Evolutionary conservation across 2,888 invertebrate genomes (phyloP).

Genomic region (Escarpia spicata): DNA sequence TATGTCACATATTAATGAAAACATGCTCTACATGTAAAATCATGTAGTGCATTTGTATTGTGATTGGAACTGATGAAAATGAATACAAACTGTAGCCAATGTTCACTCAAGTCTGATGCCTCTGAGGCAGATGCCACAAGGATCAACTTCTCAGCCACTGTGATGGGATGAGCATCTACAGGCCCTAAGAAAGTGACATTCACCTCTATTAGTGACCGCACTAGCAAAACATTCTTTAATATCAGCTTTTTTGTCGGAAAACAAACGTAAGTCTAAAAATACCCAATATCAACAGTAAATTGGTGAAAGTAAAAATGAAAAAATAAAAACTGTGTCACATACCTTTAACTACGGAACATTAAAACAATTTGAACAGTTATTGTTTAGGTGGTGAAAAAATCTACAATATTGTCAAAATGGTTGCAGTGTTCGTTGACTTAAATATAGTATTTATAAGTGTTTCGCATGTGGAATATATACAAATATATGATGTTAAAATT

Average conservation of each 20-base stretch:
- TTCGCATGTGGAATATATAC: background rate
- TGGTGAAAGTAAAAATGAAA: too few relatives aligned
- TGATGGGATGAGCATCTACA: background rate
- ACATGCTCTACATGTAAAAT: too few relatives aligned
- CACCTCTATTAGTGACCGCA: background rate
- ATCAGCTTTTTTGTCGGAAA: too few relatives aligned
- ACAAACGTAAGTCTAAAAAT: too few relatives aligned
- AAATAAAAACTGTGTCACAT: too few relatives aligned
- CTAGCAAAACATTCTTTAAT: too few relatives aligned
- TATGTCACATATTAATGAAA: too few relatives aligned
- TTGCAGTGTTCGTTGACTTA: background rate
- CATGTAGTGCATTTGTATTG: too few relatives aligned
- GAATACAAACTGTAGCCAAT: background rate
- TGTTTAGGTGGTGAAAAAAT: background rate
- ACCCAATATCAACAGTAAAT: too few relatives aligned
- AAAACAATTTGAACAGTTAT: too few relatives aligned
- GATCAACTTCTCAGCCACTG: background rate
- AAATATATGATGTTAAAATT: background rate
- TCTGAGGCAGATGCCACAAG: background rate
- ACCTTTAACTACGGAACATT: too few relatives aligned
- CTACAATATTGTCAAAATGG: background rate
- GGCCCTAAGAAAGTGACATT: background rate
- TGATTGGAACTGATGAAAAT: background rate
- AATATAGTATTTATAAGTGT: background rate
- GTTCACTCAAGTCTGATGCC: constrained; percentile 2